A percentile compares a stretch with the other conserved stretches of the same genome.
Conservation (phyloP, 2,797 vertebrate species). For the Brachymystax lenok region DNA sequence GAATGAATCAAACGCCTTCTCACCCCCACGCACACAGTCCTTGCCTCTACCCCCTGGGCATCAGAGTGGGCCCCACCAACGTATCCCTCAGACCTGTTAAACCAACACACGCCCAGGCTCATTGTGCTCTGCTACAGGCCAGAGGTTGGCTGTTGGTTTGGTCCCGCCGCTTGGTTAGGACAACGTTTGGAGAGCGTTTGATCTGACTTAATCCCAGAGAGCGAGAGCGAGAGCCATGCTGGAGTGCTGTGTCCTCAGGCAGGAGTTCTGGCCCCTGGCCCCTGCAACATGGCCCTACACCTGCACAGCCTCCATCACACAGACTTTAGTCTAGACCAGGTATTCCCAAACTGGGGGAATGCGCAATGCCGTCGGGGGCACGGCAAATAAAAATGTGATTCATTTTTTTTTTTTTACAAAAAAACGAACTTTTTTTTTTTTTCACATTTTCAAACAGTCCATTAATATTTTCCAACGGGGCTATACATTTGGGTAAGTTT, state of each 20-base stretch:
- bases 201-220: slow-evolving; percentile 73
- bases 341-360: too few relatives aligned
- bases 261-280: slow-evolving; percentile 35
- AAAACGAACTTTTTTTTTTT: too few relatives aligned
- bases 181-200: slow-evolving; percentile 69
- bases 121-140: slow-evolving; percentile 67
- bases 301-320: slow-evolving; percentile 32
- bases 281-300: slow-evolving; percentile 51
- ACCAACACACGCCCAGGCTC: slow-evolving; percentile 64
- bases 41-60: slow-evolving; percentile 45
- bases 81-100: slow-evolving; percentile 65
- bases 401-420: not conserved
- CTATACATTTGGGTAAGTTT: too few relatives aligned
- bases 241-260: slow-evolving; percentile 46
- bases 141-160: slow-evolving; percentile 72
- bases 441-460: too few relatives aligned
- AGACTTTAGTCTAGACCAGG: too few relatives aligned
- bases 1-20: slow-evolving; percentile 57
- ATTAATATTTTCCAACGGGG: too few relatives aligned
- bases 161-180: slow-evolving; percentile 61
- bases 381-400: not conserved
- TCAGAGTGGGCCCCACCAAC: slow-evolving; percentile 57
- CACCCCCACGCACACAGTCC: slow-evolving; percentile 30
- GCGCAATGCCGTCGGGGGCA: too few relatives aligned
- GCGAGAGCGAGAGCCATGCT: slow-evolving; percentile 61